phyloP scores from a whole-genome alignment of 23 tunicate genomes.

The Ascidia mentula region DNA sequence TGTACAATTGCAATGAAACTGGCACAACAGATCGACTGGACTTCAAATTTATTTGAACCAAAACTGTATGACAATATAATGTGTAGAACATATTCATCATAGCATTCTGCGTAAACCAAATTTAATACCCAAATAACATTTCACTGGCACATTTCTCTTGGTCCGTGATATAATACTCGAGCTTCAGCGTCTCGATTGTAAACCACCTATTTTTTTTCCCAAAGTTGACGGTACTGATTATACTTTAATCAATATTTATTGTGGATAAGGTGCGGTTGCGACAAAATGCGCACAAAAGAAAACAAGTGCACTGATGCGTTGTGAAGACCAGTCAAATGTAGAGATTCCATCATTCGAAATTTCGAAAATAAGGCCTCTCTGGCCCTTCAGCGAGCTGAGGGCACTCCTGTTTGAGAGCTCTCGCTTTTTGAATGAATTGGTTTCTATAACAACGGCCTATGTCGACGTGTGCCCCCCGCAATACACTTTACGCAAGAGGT shows the following conservation, averaged over 20 bases:
- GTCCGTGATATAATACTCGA: no score
- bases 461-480: conserved; percentile 16
- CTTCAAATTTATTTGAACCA: no score
- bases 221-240: no score
- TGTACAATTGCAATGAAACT: no score
- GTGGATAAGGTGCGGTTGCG: conserved; percentile 2
- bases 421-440: conserved; percentile 20
- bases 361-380: background rate
- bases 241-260: conserved; percentile 4
- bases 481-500: background rate
- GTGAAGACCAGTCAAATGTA: conserved; percentile 2
- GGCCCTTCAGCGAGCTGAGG: background rate
- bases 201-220: no score
- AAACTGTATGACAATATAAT: no score
- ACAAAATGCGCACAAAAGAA: background rate
- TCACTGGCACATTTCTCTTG: no score
- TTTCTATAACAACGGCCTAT: conserved; percentile 3
- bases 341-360: background rate
- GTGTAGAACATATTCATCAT: no score
- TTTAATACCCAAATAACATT: no score
- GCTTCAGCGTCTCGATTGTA: no score
- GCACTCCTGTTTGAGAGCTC: conserved; percentile 7
- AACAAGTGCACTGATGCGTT: background rate
- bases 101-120: no score
- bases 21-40: no score